phyloP scores from a whole-genome alignment of 1,140 invertebrate species.

The Xylocopa sonorina region DNA sequence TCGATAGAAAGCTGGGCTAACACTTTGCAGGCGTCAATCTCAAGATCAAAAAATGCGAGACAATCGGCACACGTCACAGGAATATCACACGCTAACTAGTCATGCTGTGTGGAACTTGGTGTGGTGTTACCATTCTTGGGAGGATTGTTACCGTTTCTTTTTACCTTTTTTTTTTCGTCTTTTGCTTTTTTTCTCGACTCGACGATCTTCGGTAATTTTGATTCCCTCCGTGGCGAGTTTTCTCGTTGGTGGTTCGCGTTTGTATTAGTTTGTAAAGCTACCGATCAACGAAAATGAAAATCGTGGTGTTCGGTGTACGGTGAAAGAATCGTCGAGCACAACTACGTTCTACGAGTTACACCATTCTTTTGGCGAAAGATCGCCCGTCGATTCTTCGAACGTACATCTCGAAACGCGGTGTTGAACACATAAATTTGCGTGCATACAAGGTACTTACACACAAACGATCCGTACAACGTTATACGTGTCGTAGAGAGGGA shows the following conservation, averaged over 20 bases:
- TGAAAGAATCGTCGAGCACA: neutral
- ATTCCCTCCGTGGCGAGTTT: neutral
- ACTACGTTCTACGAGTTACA: no score
- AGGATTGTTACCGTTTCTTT: no score
- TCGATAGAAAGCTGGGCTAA: neutral
- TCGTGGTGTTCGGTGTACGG: neutral
- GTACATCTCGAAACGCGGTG: neutral
- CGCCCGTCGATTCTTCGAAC: constrained; percentile 6
- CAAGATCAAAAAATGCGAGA: constrained; percentile 33
- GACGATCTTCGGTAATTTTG: constrained; percentile 12
- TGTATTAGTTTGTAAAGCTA: constrained; percentile 5
- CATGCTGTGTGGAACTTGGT: constrained; percentile 36
- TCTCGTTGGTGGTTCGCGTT: neutral
- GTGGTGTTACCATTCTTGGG: neutral
- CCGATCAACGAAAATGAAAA: constrained; percentile 5
- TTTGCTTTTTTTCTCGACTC: neutral
- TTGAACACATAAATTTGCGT: neutral
- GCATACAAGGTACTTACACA: neutral
- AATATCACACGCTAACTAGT: constrained; percentile 33
- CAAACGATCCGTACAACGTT: neutral
- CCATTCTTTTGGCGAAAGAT: no score
- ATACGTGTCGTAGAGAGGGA: neutral
- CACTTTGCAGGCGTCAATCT: constrained; percentile 39
- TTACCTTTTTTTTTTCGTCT: no score
- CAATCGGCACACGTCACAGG: constrained; percentile 20